phyloP scores from a whole-genome alignment of 2,113 vertebrate species.

The Platysteira castanea region DNA sequence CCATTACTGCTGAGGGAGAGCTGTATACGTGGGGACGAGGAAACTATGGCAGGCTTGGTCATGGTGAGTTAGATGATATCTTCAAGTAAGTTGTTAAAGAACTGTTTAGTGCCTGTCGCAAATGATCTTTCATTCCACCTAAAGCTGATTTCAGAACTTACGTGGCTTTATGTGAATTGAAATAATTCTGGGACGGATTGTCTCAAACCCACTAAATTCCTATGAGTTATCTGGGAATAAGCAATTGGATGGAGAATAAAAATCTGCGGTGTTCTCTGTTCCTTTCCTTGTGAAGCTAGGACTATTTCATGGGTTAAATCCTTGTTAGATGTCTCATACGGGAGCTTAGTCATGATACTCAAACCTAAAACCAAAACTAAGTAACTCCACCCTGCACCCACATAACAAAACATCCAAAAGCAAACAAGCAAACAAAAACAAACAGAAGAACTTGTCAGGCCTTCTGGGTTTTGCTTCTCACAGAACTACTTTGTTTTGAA shows the following conservation, averaged over 20 bases:
- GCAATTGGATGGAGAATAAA: background rate
- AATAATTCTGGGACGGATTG: background rate
- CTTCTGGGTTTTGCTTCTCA: background rate
- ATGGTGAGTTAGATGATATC: slow-evolving; percentile 73
- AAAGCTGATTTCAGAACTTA: background rate
- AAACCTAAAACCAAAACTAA: background rate
- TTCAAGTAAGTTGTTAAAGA: background rate
- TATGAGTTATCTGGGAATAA: background rate
- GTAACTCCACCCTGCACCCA: accelerated
- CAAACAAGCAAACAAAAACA: background rate
- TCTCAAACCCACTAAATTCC: background rate
- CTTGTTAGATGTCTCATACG: background rate
- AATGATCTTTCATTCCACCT: background rate
- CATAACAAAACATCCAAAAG: background rate
- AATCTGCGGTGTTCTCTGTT: background rate
- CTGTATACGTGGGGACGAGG: slow-evolving; percentile 96
- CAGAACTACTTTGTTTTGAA: slow-evolving; percentile 55
- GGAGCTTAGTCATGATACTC: background rate
- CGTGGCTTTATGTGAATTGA: background rate
- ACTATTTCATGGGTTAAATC: background rate
- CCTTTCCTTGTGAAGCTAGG: background rate
- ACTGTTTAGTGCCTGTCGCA: background rate
- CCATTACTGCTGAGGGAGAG: slow-evolving; percentile 92
- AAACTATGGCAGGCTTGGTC: slow-evolving; percentile 95
- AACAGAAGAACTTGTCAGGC: background rate